These are phyloP conservation scores for Nematostella vectensis DNA, from an alignment of 92 coral and sea anemone genomes.

Conservation along the genomic window DNA sequence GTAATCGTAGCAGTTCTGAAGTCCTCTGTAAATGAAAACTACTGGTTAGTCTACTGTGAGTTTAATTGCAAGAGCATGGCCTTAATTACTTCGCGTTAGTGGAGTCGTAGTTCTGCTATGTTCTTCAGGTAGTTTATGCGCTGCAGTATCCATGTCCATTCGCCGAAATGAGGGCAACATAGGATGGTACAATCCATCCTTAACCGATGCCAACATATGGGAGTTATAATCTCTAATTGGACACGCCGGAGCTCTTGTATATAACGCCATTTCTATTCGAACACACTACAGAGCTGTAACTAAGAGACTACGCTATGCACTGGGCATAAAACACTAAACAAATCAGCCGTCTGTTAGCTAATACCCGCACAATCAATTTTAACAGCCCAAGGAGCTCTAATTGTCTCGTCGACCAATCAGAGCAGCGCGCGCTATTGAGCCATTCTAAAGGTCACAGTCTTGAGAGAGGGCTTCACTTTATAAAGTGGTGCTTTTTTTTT, in stretches of 20 bases:
- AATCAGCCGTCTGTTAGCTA: conserved; percentile 17
- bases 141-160: conserved; percentile 96
- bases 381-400: conserved; percentile 12
- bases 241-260: conserved; percentile 44
- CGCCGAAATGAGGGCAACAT: conserved; percentile 83
- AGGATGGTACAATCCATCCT: conserved; percentile 94
- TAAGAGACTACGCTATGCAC: background rate
- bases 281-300: background rate
- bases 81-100: conserved; percentile 58
- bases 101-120: conserved; percentile 90
- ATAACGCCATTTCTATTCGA: conserved; percentile 11
- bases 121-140: conserved; percentile 84
- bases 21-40: conserved; percentile 59
- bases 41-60: background rate
- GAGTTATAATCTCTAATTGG: conserved; percentile 35
- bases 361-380: background rate
- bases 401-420: conserved; percentile 41
- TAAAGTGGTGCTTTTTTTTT: no score
- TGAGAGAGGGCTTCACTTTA: no score
- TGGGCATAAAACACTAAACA: conserved; percentile 3
- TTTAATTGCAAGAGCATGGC: background rate
- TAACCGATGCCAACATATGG: conserved; percentile 86
- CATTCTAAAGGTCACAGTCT: background rate
- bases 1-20: conserved; percentile 79
- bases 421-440: conserved; percentile 33